These are phyloP conservation scores for Caenorhabditis wallacei DNA, from an alignment of 2,888 invertebrate species.

Conservation along the genomic window DNA sequence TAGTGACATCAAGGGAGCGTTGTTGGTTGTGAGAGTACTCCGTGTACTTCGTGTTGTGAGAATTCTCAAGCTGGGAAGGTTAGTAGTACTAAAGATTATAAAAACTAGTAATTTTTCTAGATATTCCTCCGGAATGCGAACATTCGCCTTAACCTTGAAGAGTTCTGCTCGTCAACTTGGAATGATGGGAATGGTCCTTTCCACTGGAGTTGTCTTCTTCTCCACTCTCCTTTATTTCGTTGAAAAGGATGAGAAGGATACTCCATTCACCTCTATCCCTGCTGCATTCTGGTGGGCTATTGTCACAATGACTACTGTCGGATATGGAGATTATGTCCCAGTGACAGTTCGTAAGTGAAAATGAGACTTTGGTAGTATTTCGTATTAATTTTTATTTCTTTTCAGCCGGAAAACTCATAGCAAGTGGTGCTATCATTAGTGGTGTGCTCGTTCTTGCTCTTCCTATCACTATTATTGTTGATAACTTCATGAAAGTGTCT, in stretches of 20 bases:
- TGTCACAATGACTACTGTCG: constrained; percentile 81
- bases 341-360: constrained; percentile 78
- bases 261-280: constrained; percentile 81
- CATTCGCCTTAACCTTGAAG: constrained; percentile 80
- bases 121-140: constrained; percentile 81
- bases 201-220: constrained; percentile 82
- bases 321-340: constrained; percentile 80
- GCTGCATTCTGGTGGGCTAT: constrained; percentile 82
- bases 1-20: constrained; percentile 80
- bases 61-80: constrained; percentile 80
- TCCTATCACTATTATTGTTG: constrained; percentile 82
- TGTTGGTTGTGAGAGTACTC: constrained; percentile 80
- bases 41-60: constrained; percentile 81
- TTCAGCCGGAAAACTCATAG: constrained; percentile 79
- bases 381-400: too few species aligned
- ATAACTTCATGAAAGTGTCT: constrained; percentile 82
- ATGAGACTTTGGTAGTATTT: too few species aligned
- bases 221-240: constrained; percentile 80
- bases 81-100: not conserved
- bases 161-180: constrained; percentile 78
- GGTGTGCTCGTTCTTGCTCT: constrained; percentile 81
- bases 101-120: constrained; percentile 18
- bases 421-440: constrained; percentile 81
- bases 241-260: constrained; percentile 79
- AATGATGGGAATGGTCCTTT: constrained; percentile 77